Evolutionary conservation across 2,797 vertebrate genomes (phyloP).

Genomic region (Phalloptychus januarius): DNA sequence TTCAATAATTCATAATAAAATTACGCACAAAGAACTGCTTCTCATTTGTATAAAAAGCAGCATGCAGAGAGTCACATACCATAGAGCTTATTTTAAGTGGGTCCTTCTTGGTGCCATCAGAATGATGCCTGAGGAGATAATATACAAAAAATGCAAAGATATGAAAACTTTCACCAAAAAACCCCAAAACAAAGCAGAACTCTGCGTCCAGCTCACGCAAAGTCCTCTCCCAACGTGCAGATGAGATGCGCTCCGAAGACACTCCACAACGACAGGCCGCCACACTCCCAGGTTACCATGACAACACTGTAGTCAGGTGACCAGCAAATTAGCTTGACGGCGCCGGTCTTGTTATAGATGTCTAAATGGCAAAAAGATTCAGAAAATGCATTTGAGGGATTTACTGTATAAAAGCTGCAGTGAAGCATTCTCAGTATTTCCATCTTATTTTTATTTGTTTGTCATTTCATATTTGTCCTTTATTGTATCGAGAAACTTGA

Average conservation of each 20-base stretch:
- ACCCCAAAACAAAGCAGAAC: not conserved
- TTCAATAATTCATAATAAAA: not conserved
- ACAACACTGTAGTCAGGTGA: constrained; percentile 96
- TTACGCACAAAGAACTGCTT: not conserved
- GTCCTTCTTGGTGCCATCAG: constrained; percentile 97
- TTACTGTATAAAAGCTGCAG: not conserved
- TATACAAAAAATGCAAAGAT: not conserved
- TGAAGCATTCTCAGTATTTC: not conserved
- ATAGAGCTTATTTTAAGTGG: constrained; percentile 96
- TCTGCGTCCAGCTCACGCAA: constrained; percentile 85
- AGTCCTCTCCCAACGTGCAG: constrained; percentile 97
- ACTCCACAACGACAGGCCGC: constrained; percentile 96
- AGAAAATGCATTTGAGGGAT: not conserved
- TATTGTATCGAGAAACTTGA: not conserved
- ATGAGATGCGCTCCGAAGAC: constrained; percentile 98
- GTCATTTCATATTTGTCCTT: not conserved
- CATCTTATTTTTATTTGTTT: not conserved
- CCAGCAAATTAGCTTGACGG: constrained; percentile 94
- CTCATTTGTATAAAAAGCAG: not conserved
- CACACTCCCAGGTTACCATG: constrained; percentile 96
- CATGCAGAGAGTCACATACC: constrained; percentile 75
- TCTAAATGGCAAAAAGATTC: constrained; percentile 77
- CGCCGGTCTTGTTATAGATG: constrained; percentile 96
- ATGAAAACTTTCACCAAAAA: not conserved
- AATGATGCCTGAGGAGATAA: constrained; percentile 85